Evolutionary conservation across 2,888 invertebrate species (phyloP).

Genomic region (Chloromyia formosa): DNA sequence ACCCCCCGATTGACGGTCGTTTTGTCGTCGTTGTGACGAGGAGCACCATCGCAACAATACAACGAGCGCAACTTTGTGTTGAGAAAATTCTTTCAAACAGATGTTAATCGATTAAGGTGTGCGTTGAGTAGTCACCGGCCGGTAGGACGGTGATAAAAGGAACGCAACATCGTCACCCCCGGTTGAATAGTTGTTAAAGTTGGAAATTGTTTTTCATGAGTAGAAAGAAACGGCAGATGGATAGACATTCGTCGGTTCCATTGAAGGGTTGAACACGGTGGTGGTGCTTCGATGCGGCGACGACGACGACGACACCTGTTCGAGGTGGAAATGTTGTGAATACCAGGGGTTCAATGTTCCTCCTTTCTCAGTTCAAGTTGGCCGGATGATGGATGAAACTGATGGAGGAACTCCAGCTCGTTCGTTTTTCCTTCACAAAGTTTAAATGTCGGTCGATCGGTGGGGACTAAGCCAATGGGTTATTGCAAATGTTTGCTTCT

Average conservation of each 20-base stretch:
- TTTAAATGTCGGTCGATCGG: slow-evolving; percentile 2
- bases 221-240: neutral
- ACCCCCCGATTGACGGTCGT: too few species aligned
- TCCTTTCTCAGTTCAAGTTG: too few species aligned
- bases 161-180: neutral
- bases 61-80: neutral
- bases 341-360: neutral
- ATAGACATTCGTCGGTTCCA: neutral
- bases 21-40: too few species aligned
- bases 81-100: slow-evolving; percentile 30
- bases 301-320: slow-evolving; percentile 5
- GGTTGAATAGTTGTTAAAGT: too few species aligned
- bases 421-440: neutral
- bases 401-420: neutral
- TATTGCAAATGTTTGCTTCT: neutral
- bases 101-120: slow-evolving; percentile 28
- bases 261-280: neutral
- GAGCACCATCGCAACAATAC: neutral
- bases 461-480: slow-evolving; percentile 1
- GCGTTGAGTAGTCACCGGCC: neutral
- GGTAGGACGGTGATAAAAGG: neutral
- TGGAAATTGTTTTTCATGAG: neutral
- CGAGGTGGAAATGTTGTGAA: neutral
- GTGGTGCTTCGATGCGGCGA: neutral
- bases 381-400: neutral